Evolutionary conservation across 2,888 invertebrate genomes (phyloP).

Genomic region (Belgica antarctica): DNA sequence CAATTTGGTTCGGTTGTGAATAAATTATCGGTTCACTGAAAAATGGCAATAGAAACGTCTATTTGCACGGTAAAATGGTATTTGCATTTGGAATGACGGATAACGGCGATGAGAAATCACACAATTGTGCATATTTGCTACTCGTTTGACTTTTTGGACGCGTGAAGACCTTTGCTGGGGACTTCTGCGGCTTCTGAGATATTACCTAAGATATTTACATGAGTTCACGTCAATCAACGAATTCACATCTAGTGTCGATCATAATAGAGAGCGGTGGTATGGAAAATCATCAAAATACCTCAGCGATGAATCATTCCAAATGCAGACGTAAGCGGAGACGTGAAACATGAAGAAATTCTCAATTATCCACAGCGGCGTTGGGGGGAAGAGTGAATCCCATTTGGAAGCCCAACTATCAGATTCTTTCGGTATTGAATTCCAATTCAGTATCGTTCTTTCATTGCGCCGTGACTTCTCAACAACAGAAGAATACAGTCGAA

Average conservation of each 20-base stretch:
- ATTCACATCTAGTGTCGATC: not conserved
- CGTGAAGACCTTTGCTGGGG: not conserved
- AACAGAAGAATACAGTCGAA: not conserved
- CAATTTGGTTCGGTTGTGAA: conserved; percentile 27
- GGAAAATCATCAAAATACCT: too few relatives aligned
- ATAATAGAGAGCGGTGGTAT: not conserved
- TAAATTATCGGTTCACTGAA: conserved; percentile 15
- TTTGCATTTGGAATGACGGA: conserved; percentile 17
- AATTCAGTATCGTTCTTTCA: too few relatives aligned
- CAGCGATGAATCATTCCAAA: conserved; percentile 1
- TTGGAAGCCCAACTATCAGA: conserved; percentile 26
- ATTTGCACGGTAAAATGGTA: not conserved
- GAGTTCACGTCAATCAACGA: not conserved
- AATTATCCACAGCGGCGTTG: not conserved
- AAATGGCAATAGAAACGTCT: conserved; percentile 18
- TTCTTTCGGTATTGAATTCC: conserved; percentile 11
- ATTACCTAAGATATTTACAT: not conserved
- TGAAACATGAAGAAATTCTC: not conserved
- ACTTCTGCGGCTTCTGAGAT: not conserved
- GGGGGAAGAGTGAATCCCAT: not conserved
- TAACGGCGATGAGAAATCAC: not conserved
- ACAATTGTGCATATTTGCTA: not conserved
- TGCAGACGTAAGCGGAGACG: conserved; percentile 16
- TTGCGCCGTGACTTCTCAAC: conserved; percentile 22
- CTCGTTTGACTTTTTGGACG: not conserved